Evolutionary conservation across 1,140 invertebrate genomes (phyloP), one percentile per base, ranked within the genome.

Genomic region (Drosophila tristis): DNA sequence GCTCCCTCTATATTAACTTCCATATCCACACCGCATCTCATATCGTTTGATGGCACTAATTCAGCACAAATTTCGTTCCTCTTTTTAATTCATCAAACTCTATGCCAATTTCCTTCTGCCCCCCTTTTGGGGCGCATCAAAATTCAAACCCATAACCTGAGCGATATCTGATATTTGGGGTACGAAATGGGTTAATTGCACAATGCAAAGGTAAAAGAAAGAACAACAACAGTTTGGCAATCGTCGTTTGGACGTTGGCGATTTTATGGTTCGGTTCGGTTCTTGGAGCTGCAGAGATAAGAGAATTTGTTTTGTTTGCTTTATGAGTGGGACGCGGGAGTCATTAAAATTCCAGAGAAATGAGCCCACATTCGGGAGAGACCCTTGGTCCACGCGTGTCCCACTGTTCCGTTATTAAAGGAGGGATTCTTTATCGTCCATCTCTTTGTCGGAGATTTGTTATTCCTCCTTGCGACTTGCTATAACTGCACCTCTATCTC

Each of bases 311-410:
- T 74, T 74, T 73, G 68, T 63, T 74, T 74, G 48, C 60, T 67
- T 62, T 66, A 63, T 65, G 29, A 62, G 26, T 56, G 35, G 35
- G 35, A 25, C 49, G 57, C 65, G 43, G 44, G 48, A 56, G 66
- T 64, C 72, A 75, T 75, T 75, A 75, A 75, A 75, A 75, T 75
- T 75, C 71, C 72, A 26, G 55, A 62, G 44, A 74, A 75, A 75
- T 75, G 61, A 63, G 66, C 13, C 60, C 60, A 39, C 60, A 50
- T 64, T 29, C 16, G 53, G 29, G 47, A 39, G 35, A 39, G 11
- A 39, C 35, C 31, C 8, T 9, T 35, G 31, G 26, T 35, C 31
- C 31, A 9, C 31, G 8, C 31, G 3, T 20, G 31, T 35, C 9
- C 3, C 35, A 39, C 11, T 13, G 13, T 39, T 2, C 35, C 35